Conservation (phyloP, 2,113 vertebrate species). For the Podilymbus podiceps region DNA sequence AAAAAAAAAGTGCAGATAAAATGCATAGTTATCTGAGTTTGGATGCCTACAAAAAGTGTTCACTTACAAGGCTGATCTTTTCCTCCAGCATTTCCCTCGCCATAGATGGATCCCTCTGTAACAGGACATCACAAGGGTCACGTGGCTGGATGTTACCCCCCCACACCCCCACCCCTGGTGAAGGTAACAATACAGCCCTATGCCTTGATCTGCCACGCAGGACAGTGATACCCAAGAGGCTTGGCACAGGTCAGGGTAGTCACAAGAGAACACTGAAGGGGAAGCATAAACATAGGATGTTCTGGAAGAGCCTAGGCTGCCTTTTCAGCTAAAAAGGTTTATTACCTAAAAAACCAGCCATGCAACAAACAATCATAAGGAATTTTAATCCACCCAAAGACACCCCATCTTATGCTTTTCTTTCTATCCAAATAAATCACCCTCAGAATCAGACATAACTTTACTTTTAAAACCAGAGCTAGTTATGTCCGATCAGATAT, state of each 20-base stretch:
- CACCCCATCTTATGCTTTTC: background rate
- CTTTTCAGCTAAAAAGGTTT: background rate
- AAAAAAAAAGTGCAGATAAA: background rate
- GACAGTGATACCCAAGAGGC: background rate
- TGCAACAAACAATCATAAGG: background rate
- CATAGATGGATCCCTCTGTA: background rate
- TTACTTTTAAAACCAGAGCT: background rate
- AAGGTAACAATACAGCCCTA: background rate
- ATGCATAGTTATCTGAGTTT: background rate
- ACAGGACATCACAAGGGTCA: background rate
- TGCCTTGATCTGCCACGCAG: background rate
- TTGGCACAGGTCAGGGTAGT: background rate
- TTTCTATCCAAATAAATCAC: background rate
- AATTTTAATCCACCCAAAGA: background rate
- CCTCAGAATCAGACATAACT: background rate
- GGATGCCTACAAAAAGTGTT: background rate
- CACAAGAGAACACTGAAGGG: background rate
- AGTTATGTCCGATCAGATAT: background rate
- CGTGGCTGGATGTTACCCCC: background rate
- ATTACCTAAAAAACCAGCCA: background rate
- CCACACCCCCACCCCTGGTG: too few relatives aligned
- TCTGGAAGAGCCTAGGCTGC: background rate
- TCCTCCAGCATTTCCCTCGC: accelerated
- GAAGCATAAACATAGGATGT: background rate
- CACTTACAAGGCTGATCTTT: background rate